Base-by-base conservation (phyloP, 1,140 invertebrate species). In the Drosophila obscura region DNA sequence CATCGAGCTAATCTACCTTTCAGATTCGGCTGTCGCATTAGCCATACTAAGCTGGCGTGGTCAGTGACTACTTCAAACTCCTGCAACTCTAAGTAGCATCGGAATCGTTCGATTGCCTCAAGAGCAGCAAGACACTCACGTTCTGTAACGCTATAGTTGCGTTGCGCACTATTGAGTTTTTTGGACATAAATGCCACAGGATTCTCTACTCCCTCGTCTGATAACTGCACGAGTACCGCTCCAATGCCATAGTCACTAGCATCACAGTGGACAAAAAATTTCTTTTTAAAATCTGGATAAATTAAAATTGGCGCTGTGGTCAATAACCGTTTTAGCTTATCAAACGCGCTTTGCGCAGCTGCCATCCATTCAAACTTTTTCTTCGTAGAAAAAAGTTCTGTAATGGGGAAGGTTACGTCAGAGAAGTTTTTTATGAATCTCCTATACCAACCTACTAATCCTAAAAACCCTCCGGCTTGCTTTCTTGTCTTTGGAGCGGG, bases 371-470 rank as follows among this genome's bases (percentile, higher is more conserved):
- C 2, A 41, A 44, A 52, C n/a, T 51, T 62, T 6, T 50, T 31
- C 31, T 31, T 31, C 3, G n/a, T 31, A 45, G 16, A 11, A 8
- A 43, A 5, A 13, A 52, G 15, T 19, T 64, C 41, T 1, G 44
- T 56, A 16, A 64, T 64, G 7, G 52, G 44, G 24, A 13, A 35
- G 0, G 52, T 56, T 2, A 55, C 13, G 5, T 64, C 52, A 2
- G 92, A 65, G 64, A 91, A 93, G 57, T 90, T 73, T 31, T 46
- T 19, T 15, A 92, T 87, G 63, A 93, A 93, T 22, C 83, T 57
- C 1, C 78, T 39, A 56, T 92, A 92, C 90, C 91, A 91, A 11
- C 55, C 77, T 5, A 61, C 63, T 43, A 91, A 57, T 15, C 90
- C 89, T 7, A 92, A 35, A 46, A 91, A 76, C 4, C 73, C 48